phyloP scores from a whole-genome alignment of 2,113 vertebrate genomes.

The Clarias batrachus region DNA sequence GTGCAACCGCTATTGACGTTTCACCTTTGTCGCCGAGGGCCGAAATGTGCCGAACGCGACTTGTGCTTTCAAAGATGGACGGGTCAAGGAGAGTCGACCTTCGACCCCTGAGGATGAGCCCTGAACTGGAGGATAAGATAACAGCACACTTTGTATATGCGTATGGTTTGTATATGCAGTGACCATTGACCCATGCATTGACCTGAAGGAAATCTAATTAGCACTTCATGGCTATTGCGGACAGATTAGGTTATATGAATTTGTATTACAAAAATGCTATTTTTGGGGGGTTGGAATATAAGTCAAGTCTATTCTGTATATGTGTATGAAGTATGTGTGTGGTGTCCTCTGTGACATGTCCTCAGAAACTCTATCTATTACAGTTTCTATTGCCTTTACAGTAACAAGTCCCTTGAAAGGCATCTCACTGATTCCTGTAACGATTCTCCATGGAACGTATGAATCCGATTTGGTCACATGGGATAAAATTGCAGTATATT shows the following conservation, averaged over 20 bases:
- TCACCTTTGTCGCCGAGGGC: constrained; percentile 14
- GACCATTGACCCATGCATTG: background rate
- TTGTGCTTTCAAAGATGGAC: constrained; percentile 2
- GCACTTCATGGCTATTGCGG: background rate
- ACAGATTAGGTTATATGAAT: background rate
- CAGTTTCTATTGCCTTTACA: constrained; percentile 8
- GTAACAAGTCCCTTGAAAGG: constrained; percentile 26
- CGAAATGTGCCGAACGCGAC: no score
- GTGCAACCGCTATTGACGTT: constrained; percentile 31
- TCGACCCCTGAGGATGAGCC: background rate
- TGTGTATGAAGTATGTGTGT: background rate
- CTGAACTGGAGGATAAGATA: background rate
- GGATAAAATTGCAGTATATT: background rate
- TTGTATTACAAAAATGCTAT: background rate
- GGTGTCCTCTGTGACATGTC: background rate
- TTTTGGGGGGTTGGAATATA: background rate
- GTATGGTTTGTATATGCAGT: background rate
- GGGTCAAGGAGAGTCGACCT: background rate
- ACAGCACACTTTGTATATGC: constrained; percentile 16
- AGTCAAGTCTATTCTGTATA: background rate
- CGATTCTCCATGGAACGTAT: constrained; percentile 1
- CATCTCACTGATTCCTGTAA: constrained; percentile 11
- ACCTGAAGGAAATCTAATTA: background rate
- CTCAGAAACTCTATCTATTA: background rate
- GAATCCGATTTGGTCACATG: background rate